Evolutionary conservation across 2,113 vertebrate genomes (phyloP).

Genomic region (Cariama cristata): DNA sequence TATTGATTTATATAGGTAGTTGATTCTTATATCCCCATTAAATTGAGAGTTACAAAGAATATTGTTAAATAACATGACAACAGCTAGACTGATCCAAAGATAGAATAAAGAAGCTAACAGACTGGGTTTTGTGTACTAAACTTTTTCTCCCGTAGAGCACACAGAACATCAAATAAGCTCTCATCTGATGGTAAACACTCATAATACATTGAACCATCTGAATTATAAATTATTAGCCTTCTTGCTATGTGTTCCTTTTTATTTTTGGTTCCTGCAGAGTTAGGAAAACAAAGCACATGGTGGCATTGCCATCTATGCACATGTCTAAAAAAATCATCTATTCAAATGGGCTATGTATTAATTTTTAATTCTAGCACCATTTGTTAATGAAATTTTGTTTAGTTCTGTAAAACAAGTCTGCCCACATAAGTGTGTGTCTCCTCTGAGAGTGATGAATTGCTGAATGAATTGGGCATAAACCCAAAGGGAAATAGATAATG

Average conservation of each 20-base stretch:
- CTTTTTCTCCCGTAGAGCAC: not conserved
- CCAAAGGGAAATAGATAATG: not conserved
- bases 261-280: not conserved
- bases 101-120: not conserved
- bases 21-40: conserved; percentile 38
- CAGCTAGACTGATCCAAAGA: not conserved
- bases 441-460: not conserved
- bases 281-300: not conserved
- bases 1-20: conserved; percentile 32
- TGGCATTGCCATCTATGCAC: not conserved
- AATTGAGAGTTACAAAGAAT: conserved; percentile 6
- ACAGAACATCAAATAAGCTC: not conserved
- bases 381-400: not conserved
- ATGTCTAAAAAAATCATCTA: not conserved
- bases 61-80: not conserved
- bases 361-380: not conserved
- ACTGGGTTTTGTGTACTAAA: not conserved
- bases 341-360: not conserved
- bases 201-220: not conserved
- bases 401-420: not conserved
- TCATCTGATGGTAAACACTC: not conserved
- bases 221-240: not conserved
- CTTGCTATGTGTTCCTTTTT: not conserved
- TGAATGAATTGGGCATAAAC: not conserved
- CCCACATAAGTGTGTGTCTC: not conserved